A percentile compares a stretch with the other conserved stretches of the same genome.
Evolutionary conservation across 2,888 invertebrate genomes (phyloP).

Genomic region (Lithophane ornitopus): DNA sequence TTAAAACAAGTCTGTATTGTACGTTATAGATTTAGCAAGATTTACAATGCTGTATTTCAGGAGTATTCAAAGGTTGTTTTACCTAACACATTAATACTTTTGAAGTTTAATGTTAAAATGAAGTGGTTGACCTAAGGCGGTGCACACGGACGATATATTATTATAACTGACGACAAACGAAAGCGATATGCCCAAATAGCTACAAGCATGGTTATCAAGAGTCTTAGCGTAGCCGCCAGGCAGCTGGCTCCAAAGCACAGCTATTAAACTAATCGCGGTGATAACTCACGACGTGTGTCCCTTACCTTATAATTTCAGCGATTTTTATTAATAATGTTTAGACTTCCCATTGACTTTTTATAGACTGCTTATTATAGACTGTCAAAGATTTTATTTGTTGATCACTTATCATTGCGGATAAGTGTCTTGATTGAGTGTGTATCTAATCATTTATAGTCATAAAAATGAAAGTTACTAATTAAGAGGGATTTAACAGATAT

Average conservation of each 20-base stretch:
- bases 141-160: conserved; percentile 60
- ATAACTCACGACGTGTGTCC: conserved; percentile 82
- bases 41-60: conserved; percentile 1
- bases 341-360: conserved; percentile 72
- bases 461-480: conserved; percentile 71
- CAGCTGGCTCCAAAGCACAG: conserved; percentile 72
- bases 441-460: conserved; percentile 66
- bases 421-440: conserved; percentile 64
- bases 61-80: neutral
- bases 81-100: neutral
- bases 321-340: conserved; percentile 83
- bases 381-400: conserved; percentile 61
- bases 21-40: conserved; percentile 7
- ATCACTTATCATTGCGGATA: conserved; percentile 52
- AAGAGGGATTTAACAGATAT: conserved; percentile 73
- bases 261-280: conserved; percentile 85
- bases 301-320: conserved; percentile 84
- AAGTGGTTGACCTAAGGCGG: conserved; percentile 33
- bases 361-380: conserved; percentile 59
- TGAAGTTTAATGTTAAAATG: conserved; percentile 16
- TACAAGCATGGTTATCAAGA: conserved; percentile 75
- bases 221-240: conserved; percentile 73
- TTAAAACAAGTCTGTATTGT: conserved; percentile 17
- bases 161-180: conserved; percentile 78
- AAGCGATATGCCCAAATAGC: conserved; percentile 77